Evolutionary conservation across 2,888 invertebrate species (phyloP), one percentile per base, ranked within the genome.

Genomic region (Parnassius apollo): DNA sequence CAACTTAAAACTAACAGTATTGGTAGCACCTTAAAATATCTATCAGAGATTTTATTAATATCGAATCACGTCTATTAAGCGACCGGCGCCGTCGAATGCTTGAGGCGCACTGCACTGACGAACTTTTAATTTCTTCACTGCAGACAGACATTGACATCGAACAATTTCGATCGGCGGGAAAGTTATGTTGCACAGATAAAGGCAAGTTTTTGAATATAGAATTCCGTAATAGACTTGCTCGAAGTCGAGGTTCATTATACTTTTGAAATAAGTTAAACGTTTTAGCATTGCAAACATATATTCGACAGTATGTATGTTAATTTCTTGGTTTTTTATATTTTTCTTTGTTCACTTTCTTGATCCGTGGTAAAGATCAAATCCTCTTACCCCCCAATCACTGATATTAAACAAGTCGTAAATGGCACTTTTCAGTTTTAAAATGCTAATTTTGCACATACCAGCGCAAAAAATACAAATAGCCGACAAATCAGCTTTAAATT

Each of bases 101-200:
- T 79, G 78, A 68, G 84, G 87, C 83, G 66, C 74, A 86, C 85
- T 88, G 66, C 74, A 86, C 85, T 88, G 85, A 82, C 82, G 82
- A 89, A 88, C 87, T 89, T 90, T 89, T 88, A 88, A 89, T 89
- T 86, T 83, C 86, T 85, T 86, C 80, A 77, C 80, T 81, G 76
- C 86, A 85, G 85, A 76, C 86, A 85, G 85, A 84, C 85, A 85
- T 86, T 88, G 87, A 86, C 83, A 81, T 81, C 80, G 77, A 78
- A 74, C 85, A 79, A 82, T 83, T 81, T 82, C 86, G 83, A 88
- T 88, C 88, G 88, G 89, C 83, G 85, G 83, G 82, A 83, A 87
- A 87, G 85, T 87, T 86, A 84, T 85, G 82, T 83, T 79, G 81
- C 81, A 85, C 79, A 85, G 89, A 88, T 88, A 89, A 85, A 84